These are phyloP conservation scores for Porites divaricata DNA, from an alignment of 92 coral and sea anemone species.

Conservation along the genomic window DNA sequence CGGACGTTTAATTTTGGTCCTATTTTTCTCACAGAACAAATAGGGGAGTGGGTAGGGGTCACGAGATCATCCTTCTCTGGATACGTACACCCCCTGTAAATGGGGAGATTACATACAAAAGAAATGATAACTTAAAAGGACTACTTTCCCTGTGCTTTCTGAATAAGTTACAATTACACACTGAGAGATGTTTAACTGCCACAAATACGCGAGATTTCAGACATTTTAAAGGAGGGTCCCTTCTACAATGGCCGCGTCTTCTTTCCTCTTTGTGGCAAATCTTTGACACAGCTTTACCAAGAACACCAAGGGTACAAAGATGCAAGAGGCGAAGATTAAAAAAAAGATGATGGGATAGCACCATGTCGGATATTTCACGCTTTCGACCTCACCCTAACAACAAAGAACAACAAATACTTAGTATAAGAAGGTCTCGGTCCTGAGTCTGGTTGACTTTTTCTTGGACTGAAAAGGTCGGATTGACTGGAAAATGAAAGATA, in stretches of 20 bases:
- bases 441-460: background rate
- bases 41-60: too few relatives aligned
- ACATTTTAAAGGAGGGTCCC: background rate
- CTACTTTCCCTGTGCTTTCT: too few relatives aligned
- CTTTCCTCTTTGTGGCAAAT: background rate
- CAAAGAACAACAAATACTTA: background rate
- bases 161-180: too few relatives aligned
- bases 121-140: too few relatives aligned
- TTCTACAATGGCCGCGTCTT: background rate
- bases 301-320: constrained; percentile 66
- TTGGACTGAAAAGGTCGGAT: background rate
- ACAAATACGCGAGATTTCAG: too few relatives aligned
- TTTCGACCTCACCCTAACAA: constrained; percentile 43
- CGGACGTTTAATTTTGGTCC: too few relatives aligned
- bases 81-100: too few relatives aligned
- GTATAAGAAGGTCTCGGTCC: background rate
- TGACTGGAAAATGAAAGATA: too few relatives aligned
- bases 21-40: too few relatives aligned
- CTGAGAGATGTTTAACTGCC: too few relatives aligned
- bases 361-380: constrained; percentile 73
- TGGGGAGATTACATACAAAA: too few relatives aligned
- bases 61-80: too few relatives aligned
- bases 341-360: constrained; percentile 71
- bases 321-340: constrained; percentile 68
- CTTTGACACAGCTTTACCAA: background rate